phyloP scores from a whole-genome alignment of 2,888 invertebrate genomes.

The Pyrochroa serraticornis region DNA sequence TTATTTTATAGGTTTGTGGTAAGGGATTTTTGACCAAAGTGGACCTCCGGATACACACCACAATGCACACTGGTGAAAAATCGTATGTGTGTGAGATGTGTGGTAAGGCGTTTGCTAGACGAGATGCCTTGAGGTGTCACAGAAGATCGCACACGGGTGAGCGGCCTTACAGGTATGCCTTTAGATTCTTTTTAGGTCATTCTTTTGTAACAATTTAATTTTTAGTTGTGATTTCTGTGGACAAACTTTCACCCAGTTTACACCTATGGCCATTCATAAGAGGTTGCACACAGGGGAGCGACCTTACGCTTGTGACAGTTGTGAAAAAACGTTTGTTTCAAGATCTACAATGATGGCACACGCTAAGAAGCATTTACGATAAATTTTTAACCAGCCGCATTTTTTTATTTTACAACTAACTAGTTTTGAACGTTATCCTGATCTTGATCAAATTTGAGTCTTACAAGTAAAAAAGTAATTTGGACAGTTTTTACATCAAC shows the following conservation, averaged over 20 bases:
- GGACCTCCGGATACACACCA: slow-evolving; percentile 65
- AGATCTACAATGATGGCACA: slow-evolving; percentile 66
- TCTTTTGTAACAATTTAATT: slow-evolving; percentile 23
- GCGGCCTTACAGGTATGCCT: slow-evolving; percentile 59
- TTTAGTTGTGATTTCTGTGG: slow-evolving; percentile 65
- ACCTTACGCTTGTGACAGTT: slow-evolving; percentile 66
- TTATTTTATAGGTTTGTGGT: slow-evolving; percentile 57
- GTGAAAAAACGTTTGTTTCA: slow-evolving; percentile 64
- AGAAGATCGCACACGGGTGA: slow-evolving; percentile 65
- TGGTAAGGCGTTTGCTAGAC: slow-evolving; percentile 66
- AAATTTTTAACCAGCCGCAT: slow-evolving; percentile 8
- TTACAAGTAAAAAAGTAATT: too few relatives aligned
- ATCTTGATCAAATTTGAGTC: too few relatives aligned
- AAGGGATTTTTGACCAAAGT: slow-evolving; percentile 66
- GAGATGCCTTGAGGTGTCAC: slow-evolving; percentile 66
- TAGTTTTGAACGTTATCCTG: too few relatives aligned
- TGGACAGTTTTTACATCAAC: too few relatives aligned
- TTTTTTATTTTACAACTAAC: background rate
- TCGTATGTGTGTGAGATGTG: slow-evolving; percentile 67
- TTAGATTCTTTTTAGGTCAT: background rate
- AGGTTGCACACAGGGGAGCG: slow-evolving; percentile 67
- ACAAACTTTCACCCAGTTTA: slow-evolving; percentile 68
- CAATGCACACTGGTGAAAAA: slow-evolving; percentile 68
- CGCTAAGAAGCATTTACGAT: slow-evolving; percentile 59
- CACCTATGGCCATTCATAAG: slow-evolving; percentile 69